Percentiles rank a stretch among this genome's conserved stretches.
These are phyloP conservation scores for Clepsis dumicolana DNA, from an alignment of 2,888 invertebrate species.

Conservation along the genomic window DNA sequence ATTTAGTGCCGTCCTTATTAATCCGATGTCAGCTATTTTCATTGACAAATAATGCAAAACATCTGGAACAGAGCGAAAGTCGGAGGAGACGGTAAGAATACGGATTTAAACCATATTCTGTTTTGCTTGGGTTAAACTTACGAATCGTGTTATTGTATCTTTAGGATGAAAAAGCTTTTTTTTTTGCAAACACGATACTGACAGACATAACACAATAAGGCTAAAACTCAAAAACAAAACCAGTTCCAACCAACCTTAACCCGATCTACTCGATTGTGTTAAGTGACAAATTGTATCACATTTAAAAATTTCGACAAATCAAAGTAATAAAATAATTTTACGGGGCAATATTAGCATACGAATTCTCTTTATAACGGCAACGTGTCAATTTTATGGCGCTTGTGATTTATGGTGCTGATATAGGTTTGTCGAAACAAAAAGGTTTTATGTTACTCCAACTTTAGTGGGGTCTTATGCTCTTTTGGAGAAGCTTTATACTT, in stretches of 20 bases:
- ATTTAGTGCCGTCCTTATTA: not conserved
- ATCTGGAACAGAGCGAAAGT: not conserved
- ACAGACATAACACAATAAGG: not conserved
- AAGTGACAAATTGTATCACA: slow-evolving; percentile 28
- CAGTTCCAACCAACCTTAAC: slow-evolving; percentile 1
- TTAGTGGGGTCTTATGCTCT: not conserved
- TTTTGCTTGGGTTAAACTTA: not conserved
- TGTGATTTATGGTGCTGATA: slow-evolving; percentile 27
- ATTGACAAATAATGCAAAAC: slow-evolving; percentile 16
- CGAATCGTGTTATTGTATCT: not conserved
- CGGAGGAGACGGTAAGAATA: not conserved
- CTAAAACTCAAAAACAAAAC: slow-evolving; percentile 6
- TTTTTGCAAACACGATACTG: not conserved
- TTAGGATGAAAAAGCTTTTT: not conserved
- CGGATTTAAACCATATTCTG: slow-evolving; percentile 2
- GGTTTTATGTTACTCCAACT: not conserved
- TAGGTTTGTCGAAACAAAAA: slow-evolving; percentile 1
- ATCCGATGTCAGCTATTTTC: slow-evolving; percentile 26
- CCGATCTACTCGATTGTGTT: slow-evolving; percentile 11
- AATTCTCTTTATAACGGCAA: slow-evolving; percentile 28
- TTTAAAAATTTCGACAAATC: slow-evolving; percentile 30
- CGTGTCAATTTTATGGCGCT: slow-evolving; percentile 37
- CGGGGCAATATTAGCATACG: slow-evolving; percentile 29
- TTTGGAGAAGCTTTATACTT: not conserved
- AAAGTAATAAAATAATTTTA: slow-evolving; percentile 38